phyloP scores from a whole-genome alignment of 2,888 invertebrate genomes.

The Flabesymbios commensalis region DNA sequence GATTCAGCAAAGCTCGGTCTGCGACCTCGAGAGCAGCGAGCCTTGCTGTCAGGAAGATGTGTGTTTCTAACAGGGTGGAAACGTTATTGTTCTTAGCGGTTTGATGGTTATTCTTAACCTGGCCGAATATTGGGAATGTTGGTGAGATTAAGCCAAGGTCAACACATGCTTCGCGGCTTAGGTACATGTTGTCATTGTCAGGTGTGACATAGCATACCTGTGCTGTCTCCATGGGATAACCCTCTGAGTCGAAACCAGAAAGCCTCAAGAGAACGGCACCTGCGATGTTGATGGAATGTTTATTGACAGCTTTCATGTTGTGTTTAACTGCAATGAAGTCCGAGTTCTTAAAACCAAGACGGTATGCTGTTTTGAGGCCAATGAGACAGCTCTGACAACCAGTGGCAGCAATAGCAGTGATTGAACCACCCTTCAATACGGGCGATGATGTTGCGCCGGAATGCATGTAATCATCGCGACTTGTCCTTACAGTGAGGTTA shows the following conservation, averaged over 20 bases:
- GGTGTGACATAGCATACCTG: slow-evolving; percentile 43
- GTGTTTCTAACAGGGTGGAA: too few relatives aligned
- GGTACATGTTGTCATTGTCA: slow-evolving; percentile 36
- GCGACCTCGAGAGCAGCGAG: too few relatives aligned
- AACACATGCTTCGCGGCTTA: slow-evolving; percentile 39
- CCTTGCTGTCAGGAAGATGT: too few relatives aligned
- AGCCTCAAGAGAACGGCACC: slow-evolving; percentile 40
- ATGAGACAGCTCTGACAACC: slow-evolving; percentile 40
- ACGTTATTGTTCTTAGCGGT: too few relatives aligned
- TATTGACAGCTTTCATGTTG: slow-evolving; percentile 41
- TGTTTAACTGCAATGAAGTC: slow-evolving; percentile 42
- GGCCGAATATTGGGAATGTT: slow-evolving; percentile 32
- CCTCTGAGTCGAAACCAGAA: slow-evolving; percentile 20
- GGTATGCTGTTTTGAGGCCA: slow-evolving; percentile 31
- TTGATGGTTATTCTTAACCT: too few relatives aligned
- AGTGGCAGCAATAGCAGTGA: slow-evolving; percentile 14
- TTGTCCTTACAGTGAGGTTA: too few relatives aligned
- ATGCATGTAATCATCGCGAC: too few relatives aligned
- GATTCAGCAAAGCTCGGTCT: too few relatives aligned
- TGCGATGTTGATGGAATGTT: slow-evolving; percentile 37
- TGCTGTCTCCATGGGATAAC: slow-evolving; percentile 28
- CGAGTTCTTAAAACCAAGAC: slow-evolving; percentile 29
- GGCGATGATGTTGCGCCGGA: too few relatives aligned
- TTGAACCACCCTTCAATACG: too few relatives aligned
- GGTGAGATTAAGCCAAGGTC: slow-evolving; percentile 35